Base-by-base conservation (phyloP, 1,140 invertebrate genomes). In the Drosophila carrolli region DNA sequence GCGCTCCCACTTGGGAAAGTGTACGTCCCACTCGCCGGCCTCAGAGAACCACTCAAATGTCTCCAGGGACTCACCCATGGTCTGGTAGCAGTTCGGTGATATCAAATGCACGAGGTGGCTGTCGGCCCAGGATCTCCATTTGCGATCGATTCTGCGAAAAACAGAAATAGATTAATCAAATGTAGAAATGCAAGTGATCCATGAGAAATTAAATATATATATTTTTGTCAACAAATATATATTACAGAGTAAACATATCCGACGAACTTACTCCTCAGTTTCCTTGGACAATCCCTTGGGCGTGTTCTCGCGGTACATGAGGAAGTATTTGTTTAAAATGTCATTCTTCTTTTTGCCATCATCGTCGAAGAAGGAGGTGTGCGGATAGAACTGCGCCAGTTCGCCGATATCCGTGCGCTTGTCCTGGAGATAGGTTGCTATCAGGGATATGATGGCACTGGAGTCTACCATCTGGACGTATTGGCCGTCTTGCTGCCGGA, bases 31-130 rank as follows among this genome's bases (percentile, higher is more conserved):
- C 72, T 97, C 96, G 5, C 98, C 98, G 38, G 96, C 96, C 78
- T 97, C 92, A 10, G 97, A 97, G 93, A 99, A 99, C 96, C 97
- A 98, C 70, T 96, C 95, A 91, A 99, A 99, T 0, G 98, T 96
- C 92, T 98, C 95, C 16, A 98, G 92, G 0, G 98, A 94, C 94
- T 99, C 99, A 5, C 93, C 91, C 5, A 94, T 92, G 0, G 97
- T 98, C 61, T 98, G 94, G 90, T 99, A 99, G 53, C 99, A 97
- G 93, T 99, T 99, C 10, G 99, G 99, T 4, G 98, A 99, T 44
- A 99, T 93, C 0, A 96, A 95, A 91, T 99, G 98, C 1, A 99
- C 97, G 9, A 99, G 94, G 50, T 96, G 95, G 51, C 95, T 94
- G 93, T 99, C 99, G 0, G 96, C 96, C 99, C 99, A 99, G 89